phyloP scores from a whole-genome alignment of 2,113 vertebrate genomes.

The Stercorarius parasiticus region DNA sequence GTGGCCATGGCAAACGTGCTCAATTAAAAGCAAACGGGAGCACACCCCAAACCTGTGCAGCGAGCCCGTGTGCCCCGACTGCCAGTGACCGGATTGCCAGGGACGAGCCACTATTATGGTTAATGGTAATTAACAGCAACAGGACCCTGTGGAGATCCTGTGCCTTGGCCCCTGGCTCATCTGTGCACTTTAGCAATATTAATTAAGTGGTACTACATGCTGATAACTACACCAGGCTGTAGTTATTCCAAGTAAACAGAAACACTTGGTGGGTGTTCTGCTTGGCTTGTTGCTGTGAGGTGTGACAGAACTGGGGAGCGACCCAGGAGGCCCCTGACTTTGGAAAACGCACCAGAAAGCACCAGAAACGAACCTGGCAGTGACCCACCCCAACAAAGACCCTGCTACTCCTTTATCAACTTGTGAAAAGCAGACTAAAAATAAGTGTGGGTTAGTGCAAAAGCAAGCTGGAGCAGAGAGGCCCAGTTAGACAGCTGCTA shows the following conservation, averaged over 20 bases:
- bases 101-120: neutral
- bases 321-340: accelerated
- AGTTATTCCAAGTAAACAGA: neutral
- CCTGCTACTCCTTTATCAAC: neutral
- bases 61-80: accelerated
- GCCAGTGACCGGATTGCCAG: accelerated
- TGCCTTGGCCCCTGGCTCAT: neutral
- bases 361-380: neutral
- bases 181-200: neutral
- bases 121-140: neutral
- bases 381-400: neutral
- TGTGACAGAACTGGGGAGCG: neutral
- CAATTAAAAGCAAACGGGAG: neutral
- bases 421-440: neutral
- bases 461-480: neutral
- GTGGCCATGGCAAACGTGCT: neutral
- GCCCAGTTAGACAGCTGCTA: neutral
- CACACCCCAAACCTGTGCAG: neutral
- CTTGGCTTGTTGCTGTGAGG: neutral
- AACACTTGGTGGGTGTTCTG: neutral
- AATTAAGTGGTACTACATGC: neutral
- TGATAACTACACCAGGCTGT: neutral
- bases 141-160: neutral
- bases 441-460: neutral
- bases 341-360: neutral